Evolutionary conservation across 2,797 vertebrate genomes (phyloP).

Genomic region (Salmo trutta): DNA sequence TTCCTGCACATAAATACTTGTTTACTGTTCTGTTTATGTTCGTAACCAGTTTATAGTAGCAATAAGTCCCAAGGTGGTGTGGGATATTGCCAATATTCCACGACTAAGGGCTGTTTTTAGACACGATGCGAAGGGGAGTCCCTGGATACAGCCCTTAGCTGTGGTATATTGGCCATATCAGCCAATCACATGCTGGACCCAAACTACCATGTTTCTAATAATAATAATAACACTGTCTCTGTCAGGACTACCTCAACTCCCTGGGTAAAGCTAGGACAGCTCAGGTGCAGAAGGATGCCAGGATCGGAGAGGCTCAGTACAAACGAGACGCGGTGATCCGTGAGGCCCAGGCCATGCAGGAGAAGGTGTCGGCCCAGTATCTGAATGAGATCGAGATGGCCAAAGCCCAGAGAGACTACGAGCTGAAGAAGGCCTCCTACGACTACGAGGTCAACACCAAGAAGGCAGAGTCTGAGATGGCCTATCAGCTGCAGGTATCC

Average conservation of each 20-base stretch:
- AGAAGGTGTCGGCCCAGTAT: conserved; percentile 91
- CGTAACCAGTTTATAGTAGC: no score
- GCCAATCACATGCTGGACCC: no score
- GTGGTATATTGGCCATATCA: no score
- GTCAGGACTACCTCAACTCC: conserved; percentile 87
- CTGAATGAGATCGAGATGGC: conserved; percentile 95
- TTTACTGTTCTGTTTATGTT: no score
- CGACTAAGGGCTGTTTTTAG: no score
- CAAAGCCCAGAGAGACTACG: conserved; percentile 89
- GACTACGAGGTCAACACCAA: conserved; percentile 90
- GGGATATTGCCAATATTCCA: no score
- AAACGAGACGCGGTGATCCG: conserved; percentile 90
- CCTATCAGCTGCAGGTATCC: conserved; percentile 90
- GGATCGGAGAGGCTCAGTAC: conserved; percentile 92
- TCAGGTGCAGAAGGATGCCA: conserved; percentile 92
- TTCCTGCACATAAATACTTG: no score
- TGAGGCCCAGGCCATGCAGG: conserved; percentile 90
- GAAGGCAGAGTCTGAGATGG: conserved; percentile 92
- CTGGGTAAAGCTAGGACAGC: conserved; percentile 92
- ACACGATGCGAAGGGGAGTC: no score
- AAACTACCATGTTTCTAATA: no score
- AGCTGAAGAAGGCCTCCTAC: conserved; percentile 89
- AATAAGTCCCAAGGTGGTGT: no score
- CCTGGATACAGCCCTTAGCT: no score
- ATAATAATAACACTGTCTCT: neutral